Conservation (phyloP, 2,888 invertebrate genomes). For the Entomobrya multifasciata region DNA sequence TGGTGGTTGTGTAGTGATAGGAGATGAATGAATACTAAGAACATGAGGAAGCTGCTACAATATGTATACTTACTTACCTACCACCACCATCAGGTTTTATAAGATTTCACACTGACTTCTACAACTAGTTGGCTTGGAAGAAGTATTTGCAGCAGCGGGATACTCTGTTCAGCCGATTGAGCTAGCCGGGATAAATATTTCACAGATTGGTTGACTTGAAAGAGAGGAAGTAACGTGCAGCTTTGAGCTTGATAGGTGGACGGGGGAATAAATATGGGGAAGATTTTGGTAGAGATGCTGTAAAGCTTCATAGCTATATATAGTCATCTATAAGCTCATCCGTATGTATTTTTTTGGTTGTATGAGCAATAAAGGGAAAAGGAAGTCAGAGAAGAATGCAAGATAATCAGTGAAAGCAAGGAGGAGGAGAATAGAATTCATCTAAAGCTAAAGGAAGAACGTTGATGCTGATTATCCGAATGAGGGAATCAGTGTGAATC, state of each 20-base stretch:
- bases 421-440: neutral
- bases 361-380: neutral
- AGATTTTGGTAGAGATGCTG: neutral
- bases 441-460: neutral
- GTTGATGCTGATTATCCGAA: neutral
- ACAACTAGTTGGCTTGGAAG: neutral
- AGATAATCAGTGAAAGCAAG: conserved; percentile 35
- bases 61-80: no score
- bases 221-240: neutral
- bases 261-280: no score
- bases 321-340: no score
- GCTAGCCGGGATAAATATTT: conserved; percentile 50
- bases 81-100: neutral
- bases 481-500: neutral
- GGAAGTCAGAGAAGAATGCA: conserved; percentile 13
- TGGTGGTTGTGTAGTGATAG: neutral
- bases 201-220: conserved; percentile 16
- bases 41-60: neutral
- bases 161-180: conserved; percentile 55
- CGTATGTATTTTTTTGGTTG: neutral
- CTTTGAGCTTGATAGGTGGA: neutral
- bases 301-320: neutral
- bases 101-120: neutral
- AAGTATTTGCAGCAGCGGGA: neutral
- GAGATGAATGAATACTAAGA: conserved; percentile 26